Evolutionary conservation across 2,113 vertebrate genomes (phyloP).

Genomic region (Nothoprocta perdicaria): DNA sequence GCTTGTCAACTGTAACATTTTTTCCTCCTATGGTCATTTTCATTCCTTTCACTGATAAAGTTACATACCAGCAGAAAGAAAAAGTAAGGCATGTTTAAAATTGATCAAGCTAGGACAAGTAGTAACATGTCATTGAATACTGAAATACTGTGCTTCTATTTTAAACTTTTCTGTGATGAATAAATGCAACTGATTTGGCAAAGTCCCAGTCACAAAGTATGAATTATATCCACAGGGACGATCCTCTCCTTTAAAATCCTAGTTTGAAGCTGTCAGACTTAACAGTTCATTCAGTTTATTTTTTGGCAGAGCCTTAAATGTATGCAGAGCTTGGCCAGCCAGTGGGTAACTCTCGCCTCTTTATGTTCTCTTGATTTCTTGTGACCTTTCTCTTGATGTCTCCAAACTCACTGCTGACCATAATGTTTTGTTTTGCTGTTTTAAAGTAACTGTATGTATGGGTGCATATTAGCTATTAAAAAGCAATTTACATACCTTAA

Average conservation of each 20-base stretch:
- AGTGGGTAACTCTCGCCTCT: not conserved
- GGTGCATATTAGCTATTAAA: slow-evolving; percentile 22
- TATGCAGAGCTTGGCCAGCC: not conserved
- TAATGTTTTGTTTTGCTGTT: not conserved
- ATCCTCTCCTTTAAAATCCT: not conserved
- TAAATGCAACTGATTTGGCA: not conserved
- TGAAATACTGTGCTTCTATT: not conserved
- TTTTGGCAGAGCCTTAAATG: not conserved
- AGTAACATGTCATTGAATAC: not conserved
- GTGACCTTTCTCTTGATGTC: not conserved
- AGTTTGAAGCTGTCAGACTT: not conserved
- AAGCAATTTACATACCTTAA: slow-evolving; percentile 49
- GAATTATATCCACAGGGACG: not conserved
- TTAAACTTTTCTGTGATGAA: not conserved
- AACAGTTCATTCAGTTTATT: not conserved
- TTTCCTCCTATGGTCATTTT: not conserved
- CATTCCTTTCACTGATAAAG: not conserved
- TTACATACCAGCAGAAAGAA: not conserved
- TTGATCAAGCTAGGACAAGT: not conserved
- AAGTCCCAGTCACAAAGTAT: not conserved
- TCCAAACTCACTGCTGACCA: not conserved
- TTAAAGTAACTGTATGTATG: not conserved
- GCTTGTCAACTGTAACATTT: not conserved
- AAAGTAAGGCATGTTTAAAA: not conserved
- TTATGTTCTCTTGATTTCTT: not conserved